Evolutionary conservation across 2,113 vertebrate species (phyloP), one percentile per base, ranked within the genome.

Genomic region (Mustela nigripes): DNA sequence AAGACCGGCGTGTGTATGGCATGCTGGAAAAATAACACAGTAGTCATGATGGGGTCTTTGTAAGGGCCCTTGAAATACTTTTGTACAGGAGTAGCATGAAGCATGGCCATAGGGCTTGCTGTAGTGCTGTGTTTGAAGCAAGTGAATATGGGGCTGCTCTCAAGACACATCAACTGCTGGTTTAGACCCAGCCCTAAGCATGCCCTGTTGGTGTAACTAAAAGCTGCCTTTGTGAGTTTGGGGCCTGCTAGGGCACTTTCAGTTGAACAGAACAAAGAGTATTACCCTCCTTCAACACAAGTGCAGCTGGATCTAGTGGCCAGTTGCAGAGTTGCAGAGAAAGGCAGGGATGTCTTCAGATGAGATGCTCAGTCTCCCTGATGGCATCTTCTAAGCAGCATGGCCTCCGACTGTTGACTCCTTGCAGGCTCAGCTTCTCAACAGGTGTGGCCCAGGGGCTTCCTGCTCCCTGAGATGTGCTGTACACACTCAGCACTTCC

Each of bases 1-100:
- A 2, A 11, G 8, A 9, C n/a, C 82, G 9, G 0, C 1, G 6
- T 82, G 6, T 53, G 18, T 2, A 3, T 1, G 8, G 9, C 5
- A 60, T 1, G 14, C 12, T 45, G 48, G 39, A 12, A 56, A 21
- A 42, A 39, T 6, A 28, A 7, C 11, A 53, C 6, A 22, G 5
- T 4, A 21, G 3, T 11, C 5, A 12, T 0, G 3, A n/a, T 11
- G 36, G 28, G 24, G 12, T 22, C 22, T 56, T 26, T 48, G 67
- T 48, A 18, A 50, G 31, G 1, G 1, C 16, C 22, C 7, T 36
- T 65, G 26, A 63, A 24, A 24, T 58, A 10, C 12, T 28, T 73
- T 50, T 6, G 11, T 1, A 2, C 7, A 33, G 16, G 50, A 33
- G 4, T 28, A 33, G 28, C 45, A 28, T 10, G 12, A 79, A 60